Evolutionary conservation across 2,113 vertebrate species (phyloP), one percentile per base, ranked within the genome.

Genomic region (Ivindomyrus marchei): DNA sequence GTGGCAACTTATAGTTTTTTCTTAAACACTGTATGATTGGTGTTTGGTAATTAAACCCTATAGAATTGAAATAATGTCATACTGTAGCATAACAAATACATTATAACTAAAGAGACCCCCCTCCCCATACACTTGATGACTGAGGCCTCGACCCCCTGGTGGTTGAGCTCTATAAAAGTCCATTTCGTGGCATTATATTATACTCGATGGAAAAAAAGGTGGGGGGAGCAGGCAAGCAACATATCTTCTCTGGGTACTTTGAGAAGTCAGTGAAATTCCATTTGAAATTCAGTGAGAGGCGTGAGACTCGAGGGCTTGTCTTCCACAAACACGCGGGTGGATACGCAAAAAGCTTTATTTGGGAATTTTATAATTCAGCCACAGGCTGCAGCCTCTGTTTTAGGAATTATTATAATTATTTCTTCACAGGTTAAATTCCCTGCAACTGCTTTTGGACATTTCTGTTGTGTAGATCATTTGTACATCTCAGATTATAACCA

Each of bases 261-360:
- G 46, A n/a, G 50, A 87, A 27, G n/a, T 87, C 85, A 17, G 47
- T 87, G 50, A 87, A 87, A 87, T 56, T 87, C 85, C 85, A 36
- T 53, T 52, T 87, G 85, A 87, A n/a, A 27, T 87, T 56, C 50
- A 9, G 50, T 31, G 50, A 87, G 85, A 53, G 85, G 85, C 24
- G 50, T 50, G 19, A 49, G 27, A 53, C n/a, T 36, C 56, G 21
- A 87, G 31, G 50, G 47, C 27, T 27, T 17, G n/a, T 50, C 47
- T 36, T 87, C 85, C 46, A 36, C 27, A 39, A 56, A 56, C 85
- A 56, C 27, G 5, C n/a, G 13, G 27, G 31, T 87, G 85, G 85
- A 87, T 53, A 36, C 31, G 7, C 27, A 3, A 53, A 87, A 53
- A 27, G n/a, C 50, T 53, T 36, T 87, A 36, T 52, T 45, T 46